phyloP scores from a whole-genome alignment of 2,888 invertebrate species.

The Suillia variegata region DNA sequence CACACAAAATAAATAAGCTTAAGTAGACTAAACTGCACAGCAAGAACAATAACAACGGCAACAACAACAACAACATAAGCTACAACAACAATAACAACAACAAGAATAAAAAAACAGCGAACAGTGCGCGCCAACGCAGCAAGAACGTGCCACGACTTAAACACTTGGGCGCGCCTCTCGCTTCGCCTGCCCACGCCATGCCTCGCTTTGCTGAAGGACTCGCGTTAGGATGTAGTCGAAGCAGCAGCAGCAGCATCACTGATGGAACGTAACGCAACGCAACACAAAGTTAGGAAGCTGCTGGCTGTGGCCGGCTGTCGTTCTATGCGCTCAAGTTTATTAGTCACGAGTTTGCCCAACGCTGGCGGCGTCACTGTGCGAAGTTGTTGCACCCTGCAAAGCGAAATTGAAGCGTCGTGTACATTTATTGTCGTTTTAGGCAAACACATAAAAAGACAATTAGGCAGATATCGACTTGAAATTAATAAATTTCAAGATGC shows the following conservation, averaged over 20 bases:
- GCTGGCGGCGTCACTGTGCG: background rate
- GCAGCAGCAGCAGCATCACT: no score
- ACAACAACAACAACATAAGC: background rate
- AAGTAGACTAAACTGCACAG: conserved; percentile 1
- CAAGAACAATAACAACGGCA: background rate
- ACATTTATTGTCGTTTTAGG: no score
- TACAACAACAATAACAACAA: background rate
- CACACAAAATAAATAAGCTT: conserved; percentile 1
- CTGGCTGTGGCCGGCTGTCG: no score
- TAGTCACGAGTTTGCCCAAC: background rate
- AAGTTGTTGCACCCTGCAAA: no score
- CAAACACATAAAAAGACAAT: no score
- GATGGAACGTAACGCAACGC: no score
- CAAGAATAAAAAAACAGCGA: background rate
- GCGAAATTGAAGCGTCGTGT: no score
- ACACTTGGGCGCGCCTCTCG: background rate
- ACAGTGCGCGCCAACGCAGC: background rate
- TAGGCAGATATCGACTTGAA: no score
- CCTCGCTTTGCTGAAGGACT: background rate
- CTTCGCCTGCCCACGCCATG: no score
- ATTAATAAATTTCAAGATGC: no score
- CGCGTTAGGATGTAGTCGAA: background rate
- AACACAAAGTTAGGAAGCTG: no score
- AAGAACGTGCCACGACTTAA: background rate
- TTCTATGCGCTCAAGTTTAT: background rate